Evolutionary conservation across 2,888 invertebrate genomes (phyloP).

Genomic region (Drosophila pseudotakahashii): DNA sequence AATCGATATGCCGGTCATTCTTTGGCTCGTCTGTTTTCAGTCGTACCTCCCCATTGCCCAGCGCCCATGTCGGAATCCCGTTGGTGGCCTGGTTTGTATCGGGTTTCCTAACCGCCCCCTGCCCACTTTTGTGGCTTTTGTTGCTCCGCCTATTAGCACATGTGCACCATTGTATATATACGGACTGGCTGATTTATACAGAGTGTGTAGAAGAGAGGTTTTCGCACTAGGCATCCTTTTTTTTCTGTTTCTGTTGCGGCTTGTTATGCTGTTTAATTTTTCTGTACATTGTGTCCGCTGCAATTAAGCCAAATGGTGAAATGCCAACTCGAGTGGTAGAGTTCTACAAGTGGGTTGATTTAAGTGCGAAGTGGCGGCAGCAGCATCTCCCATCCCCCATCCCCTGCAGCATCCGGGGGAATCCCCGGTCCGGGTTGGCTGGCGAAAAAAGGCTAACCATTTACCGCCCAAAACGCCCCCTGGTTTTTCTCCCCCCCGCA

Average conservation of each 20-base stretch:
- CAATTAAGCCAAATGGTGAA: conserved; percentile 77
- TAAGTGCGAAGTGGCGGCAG: conserved; percentile 54
- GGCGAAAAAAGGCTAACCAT: conserved; percentile 67
- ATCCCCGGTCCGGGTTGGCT: conserved; percentile 43
- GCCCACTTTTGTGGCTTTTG: conserved; percentile 55
- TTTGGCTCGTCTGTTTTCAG: conserved; percentile 17
- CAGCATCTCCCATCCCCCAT: conserved; percentile 18
- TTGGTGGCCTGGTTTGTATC: conserved; percentile 57
- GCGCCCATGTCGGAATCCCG: conserved; percentile 29
- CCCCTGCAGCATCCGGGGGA: conserved; percentile 5
- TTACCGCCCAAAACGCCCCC: conserved; percentile 46
- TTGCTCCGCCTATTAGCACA: conserved; percentile 77
- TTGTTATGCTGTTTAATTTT: conserved; percentile 27
- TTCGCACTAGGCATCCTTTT: conserved; percentile 46
- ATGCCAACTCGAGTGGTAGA: conserved; percentile 69
- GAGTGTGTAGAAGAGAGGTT: conserved; percentile 23
- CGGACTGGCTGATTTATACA: conserved; percentile 5
- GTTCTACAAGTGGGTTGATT: conserved; percentile 73
- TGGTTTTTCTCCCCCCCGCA: conserved; percentile 8
- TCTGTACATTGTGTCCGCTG: conserved; percentile 40
- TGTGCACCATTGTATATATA: conserved; percentile 26
- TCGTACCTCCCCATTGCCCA: conserved; percentile 1
- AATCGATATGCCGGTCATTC: conserved; percentile 39
- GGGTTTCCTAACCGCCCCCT: conserved; percentile 10
- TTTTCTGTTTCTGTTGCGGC: conserved; percentile 24